Conservation (phyloP, 2,113 vertebrate species). For the Pedionomus torquatus region DNA sequence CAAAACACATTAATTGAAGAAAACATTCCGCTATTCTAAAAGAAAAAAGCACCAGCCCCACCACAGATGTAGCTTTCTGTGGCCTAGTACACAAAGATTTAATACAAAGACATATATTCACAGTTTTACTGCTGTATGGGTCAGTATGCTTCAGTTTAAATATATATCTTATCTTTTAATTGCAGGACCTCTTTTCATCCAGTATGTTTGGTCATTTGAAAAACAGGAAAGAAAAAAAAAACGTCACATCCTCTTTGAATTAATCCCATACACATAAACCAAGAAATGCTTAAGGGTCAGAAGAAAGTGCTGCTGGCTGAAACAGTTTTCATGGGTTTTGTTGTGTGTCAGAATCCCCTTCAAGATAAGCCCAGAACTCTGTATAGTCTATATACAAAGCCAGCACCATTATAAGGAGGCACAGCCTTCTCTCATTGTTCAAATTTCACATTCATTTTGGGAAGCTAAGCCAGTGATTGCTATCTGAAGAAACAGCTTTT, state of each 20-base stretch:
- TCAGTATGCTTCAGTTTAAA: background rate
- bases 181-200: background rate
- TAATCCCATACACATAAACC: background rate
- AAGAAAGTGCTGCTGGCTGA: background rate
- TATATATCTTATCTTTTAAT: background rate
- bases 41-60: background rate
- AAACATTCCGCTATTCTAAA: background rate
- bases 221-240: background rate
- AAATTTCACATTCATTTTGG: constrained; percentile 16
- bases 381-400: background rate
- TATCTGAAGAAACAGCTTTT: constrained; percentile 54
- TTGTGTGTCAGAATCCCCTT: constrained; percentile 6
- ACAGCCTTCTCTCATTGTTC: background rate
- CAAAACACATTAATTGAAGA: background rate
- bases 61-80: background rate
- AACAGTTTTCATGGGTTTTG: background rate
- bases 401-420: background rate
- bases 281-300: background rate
- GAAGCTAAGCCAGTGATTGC: constrained; percentile 5
- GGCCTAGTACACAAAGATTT: background rate
- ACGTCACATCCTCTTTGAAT: background rate
- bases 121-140: background rate
- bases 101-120: background rate
- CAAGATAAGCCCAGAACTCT: background rate
- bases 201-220: background rate